phyloP scores from a whole-genome alignment of 2,888 invertebrate species.

The Lampropteryx suffumata region DNA sequence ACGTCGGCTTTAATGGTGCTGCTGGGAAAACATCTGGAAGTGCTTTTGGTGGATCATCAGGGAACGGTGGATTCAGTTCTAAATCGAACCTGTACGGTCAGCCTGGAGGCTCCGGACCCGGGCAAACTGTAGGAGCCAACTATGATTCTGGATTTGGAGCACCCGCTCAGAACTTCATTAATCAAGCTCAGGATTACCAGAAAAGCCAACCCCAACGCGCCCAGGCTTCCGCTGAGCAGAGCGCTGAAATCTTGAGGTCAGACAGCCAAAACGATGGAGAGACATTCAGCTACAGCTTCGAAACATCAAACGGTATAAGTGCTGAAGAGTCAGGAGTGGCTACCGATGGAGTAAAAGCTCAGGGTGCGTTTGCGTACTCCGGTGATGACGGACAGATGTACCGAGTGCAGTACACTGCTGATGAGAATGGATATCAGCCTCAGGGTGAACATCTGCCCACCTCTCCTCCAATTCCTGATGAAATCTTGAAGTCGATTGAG shows the following conservation, averaged over 20 bases:
- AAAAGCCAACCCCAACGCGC: conserved; percentile 59
- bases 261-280: conserved; percentile 71
- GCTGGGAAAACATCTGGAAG: conserved; percentile 18
- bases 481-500: conserved; percentile 70
- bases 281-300: conserved; percentile 66
- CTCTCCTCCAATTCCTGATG: conserved; percentile 73
- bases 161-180: conserved; percentile 28
- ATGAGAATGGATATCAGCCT: conserved; percentile 72
- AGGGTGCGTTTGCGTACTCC: conserved; percentile 70
- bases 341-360: conserved; percentile 70
- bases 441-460: conserved; percentile 73
- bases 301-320: conserved; percentile 74
- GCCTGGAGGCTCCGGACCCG: conserved; percentile 22
- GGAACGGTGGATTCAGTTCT: conserved; percentile 17
- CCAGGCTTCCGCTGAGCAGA: conserved; percentile 63
- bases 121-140: conserved; percentile 22
- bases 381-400: conserved; percentile 72
- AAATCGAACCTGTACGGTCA: conserved; percentile 39
- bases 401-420: conserved; percentile 71
- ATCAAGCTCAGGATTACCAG: conserved; percentile 39
- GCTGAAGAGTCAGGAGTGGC: conserved; percentile 74
- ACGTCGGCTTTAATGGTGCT: conserved; percentile 14
- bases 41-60: conserved; percentile 25
- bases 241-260: conserved; percentile 65
- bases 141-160: conserved; percentile 19